A percentile compares a stretch with the other conserved stretches of the same genome.
Evolutionary conservation across 1,140 invertebrate genomes (phyloP).

Genomic region (Heliconius congener): DNA sequence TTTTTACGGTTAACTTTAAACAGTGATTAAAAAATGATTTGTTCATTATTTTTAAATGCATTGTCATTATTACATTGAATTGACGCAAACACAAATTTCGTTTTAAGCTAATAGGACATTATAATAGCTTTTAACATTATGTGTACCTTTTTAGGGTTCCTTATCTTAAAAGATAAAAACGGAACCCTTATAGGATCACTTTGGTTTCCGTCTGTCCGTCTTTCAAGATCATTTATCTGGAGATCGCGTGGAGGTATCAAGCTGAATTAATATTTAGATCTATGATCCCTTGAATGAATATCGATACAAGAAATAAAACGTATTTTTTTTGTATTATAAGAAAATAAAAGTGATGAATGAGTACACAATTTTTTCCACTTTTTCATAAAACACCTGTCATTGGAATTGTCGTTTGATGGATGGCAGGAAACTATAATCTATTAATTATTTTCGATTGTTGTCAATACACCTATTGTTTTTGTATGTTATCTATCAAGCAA

Average conservation of each 20-base stretch:
- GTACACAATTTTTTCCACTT: too few relatives aligned
- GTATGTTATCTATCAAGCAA: conserved; percentile 68
- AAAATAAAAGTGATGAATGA: neutral
- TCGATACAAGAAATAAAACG: too few relatives aligned
- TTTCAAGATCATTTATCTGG: too few relatives aligned
- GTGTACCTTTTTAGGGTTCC: neutral
- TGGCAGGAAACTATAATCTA: conserved; percentile 56
- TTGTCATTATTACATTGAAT: neutral
- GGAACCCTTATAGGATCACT: too few relatives aligned
- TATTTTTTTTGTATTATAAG: too few relatives aligned
- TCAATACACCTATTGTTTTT: conserved; percentile 71
- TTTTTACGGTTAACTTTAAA: conserved; percentile 3
- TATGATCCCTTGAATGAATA: too few relatives aligned
- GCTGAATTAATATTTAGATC: too few relatives aligned
- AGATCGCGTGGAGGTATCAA: too few relatives aligned
- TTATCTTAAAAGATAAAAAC: too few relatives aligned
- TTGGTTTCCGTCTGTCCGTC: too few relatives aligned
- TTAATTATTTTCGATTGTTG: conserved; percentile 72
- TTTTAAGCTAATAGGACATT: neutral
- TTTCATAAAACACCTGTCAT: neutral
- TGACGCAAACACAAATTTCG: neutral
- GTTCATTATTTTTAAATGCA: neutral
- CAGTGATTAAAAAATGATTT: neutral
- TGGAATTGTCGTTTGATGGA: conserved; percentile 52
- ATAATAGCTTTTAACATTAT: neutral